Percentiles rank a stretch among this genome's conserved stretches.
Conservation (phyloP, 2,888 invertebrate genomes). For the Plusia festucae region DNA sequence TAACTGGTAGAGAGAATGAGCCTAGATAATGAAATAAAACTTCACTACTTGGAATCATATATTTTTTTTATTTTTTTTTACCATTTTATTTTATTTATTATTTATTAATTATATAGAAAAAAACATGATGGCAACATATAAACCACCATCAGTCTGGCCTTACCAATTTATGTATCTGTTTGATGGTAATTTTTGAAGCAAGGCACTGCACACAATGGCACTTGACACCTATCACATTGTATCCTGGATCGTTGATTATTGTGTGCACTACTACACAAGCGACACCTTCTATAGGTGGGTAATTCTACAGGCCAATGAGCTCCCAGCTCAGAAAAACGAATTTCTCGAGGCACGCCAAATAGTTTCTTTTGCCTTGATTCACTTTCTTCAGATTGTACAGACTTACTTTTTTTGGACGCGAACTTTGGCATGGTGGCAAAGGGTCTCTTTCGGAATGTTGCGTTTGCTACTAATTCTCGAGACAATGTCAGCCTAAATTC, state of each 20-base stretch:
- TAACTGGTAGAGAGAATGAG: conserved; percentile 20
- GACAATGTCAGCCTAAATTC: conserved; percentile 22
- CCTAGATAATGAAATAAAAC: conserved; percentile 25
- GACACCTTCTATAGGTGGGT: conserved; percentile 31
- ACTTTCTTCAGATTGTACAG: background rate
- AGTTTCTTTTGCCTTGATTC: background rate
- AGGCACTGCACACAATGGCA: conserved; percentile 15
- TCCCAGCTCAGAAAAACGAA: conserved; percentile 25
- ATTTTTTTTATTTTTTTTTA: conserved; percentile 15
- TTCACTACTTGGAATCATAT: conserved; percentile 20
- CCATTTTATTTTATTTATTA: conserved; percentile 9
- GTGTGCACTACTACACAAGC: conserved; percentile 28
- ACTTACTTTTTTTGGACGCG: background rate
- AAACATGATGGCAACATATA: conserved; percentile 23
- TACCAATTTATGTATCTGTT: conserved; percentile 21
- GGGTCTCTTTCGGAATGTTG: conserved; percentile 17
- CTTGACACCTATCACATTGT: conserved; percentile 25
- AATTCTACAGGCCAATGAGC: conserved; percentile 26
- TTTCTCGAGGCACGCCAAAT: conserved; percentile 25
- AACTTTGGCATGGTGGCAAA: background rate
- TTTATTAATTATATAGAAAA: conserved; percentile 16
- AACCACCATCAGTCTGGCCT: conserved; percentile 22
- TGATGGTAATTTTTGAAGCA: conserved; percentile 23
- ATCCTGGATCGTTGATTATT: conserved; percentile 21
- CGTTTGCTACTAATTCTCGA: conserved; percentile 10